These are phyloP conservation scores for Desoria tigrina DNA, from an alignment of 2,888 invertebrate genomes.

Conservation along the genomic window DNA sequence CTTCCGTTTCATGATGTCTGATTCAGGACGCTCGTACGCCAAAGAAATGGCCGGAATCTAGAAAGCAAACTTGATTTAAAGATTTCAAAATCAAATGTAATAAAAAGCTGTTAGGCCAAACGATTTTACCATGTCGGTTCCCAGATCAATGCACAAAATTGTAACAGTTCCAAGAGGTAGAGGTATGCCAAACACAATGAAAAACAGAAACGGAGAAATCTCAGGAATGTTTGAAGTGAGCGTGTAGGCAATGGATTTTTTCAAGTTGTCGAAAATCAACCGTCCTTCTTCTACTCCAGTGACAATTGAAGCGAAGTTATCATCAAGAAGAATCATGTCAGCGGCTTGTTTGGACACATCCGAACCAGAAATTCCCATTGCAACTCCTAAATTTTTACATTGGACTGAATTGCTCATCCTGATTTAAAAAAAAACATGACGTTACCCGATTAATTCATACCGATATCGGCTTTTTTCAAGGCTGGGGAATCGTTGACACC, in stretches of 20 bases:
- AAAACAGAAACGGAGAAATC: slow-evolving; percentile 60
- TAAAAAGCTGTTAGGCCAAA: neutral
- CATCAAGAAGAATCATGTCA: slow-evolving; percentile 60
- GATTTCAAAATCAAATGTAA: neutral
- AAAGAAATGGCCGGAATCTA: slow-evolving; percentile 80
- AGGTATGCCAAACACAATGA: slow-evolving; percentile 59
- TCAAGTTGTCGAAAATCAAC: slow-evolving; percentile 57
- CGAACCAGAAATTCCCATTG: slow-evolving; percentile 61
- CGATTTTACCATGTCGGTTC: slow-evolving; percentile 57
- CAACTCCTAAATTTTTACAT: neutral
- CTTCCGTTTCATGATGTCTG: slow-evolving; percentile 91
- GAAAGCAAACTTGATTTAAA: neutral
- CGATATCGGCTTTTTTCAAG: slow-evolving; percentile 62
- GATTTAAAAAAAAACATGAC: neutral
- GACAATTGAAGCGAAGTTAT: slow-evolving; percentile 58
- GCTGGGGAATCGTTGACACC: slow-evolving; percentile 63
- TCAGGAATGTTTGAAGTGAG: slow-evolving; percentile 62
- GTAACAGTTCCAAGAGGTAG: slow-evolving; percentile 61
- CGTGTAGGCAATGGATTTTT: slow-evolving; percentile 63
- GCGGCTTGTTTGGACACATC: slow-evolving; percentile 62
- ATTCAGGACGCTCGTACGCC: slow-evolving; percentile 87
- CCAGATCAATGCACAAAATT: slow-evolving; percentile 61
- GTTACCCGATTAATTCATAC: slow-evolving; percentile 56
- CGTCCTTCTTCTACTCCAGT: slow-evolving; percentile 60
- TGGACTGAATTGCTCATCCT: neutral